Conservation (phyloP, 2,797 vertebrate genomes). For the Cossypha heuglini region DNA sequence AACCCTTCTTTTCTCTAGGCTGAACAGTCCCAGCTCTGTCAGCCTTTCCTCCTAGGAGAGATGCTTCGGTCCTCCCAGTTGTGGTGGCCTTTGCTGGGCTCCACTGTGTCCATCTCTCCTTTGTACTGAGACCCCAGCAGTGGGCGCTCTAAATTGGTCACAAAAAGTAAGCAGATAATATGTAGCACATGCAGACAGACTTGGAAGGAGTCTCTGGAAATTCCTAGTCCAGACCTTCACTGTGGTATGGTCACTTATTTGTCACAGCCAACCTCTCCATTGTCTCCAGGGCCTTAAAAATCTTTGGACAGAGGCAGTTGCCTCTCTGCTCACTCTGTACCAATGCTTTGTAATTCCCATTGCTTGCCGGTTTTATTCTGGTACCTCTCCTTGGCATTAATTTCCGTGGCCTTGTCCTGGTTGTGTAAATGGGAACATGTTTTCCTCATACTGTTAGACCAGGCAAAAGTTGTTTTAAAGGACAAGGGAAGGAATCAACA, state of each 20-base stretch:
- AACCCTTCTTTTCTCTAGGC: neutral
- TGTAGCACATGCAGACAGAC: neutral
- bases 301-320: neutral
- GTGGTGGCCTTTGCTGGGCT: neutral
- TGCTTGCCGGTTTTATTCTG: neutral
- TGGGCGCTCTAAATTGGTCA: neutral
- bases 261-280: fast-evolving
- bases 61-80: neutral
- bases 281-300: neutral
- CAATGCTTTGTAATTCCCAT: neutral
- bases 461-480: neutral
- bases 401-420: neutral
- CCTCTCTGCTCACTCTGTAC: neutral
- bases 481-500: neutral
- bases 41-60: neutral
- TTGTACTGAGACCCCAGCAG: neutral
- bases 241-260: neutral
- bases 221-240: neutral
- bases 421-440: neutral
- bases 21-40: neutral
- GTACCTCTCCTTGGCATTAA: neutral
- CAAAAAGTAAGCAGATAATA: neutral
- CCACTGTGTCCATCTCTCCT: neutral
- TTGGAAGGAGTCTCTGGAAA: neutral
- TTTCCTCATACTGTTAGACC: neutral